Evolutionary conservation across 2,113 vertebrate species (phyloP), one percentile per base, ranked within the genome.

Genomic region (Emydura subglobosa): DNA sequence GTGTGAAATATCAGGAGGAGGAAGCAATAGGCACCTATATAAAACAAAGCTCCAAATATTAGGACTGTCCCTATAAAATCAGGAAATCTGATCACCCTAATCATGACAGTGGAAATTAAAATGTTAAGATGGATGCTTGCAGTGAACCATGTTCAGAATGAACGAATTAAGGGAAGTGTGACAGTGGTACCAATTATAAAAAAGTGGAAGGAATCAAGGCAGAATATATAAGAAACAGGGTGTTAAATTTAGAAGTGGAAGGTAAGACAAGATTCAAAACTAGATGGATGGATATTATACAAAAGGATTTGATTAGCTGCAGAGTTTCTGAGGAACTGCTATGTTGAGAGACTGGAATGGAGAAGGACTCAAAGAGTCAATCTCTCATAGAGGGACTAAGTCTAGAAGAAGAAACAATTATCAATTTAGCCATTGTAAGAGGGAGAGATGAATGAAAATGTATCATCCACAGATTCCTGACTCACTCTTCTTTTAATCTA

Each of bases 371-470:
- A 34, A n/a, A 34, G 16, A 68, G 31, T 16, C 13, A 2, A 68
- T 13, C 34, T n/a, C 61, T 68, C 61, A 68, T 68, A 68, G 61
- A 16, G 13, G 61, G 61, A n/a, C 16, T 4, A 68, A 61, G 59
- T 10, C 25, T 59, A 68, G 34, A 31, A 68, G 61, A 31, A 65
- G 29, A 34, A 31, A 25, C 29, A 34, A 7, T 14, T 68, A 68
- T 47, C 78, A 89, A 93, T 93, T 95, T 92, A 91, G 25, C 24
- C 53, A 89, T 19, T 17, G 22, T 50, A 42, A 82, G 42, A 94
- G 39, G 76, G 92, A 90, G 11, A 53, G 12, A 24, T 91, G 50
- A 74, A 74, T 88, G 81, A 95, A 94, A 87, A 8, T 5, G 65
- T 4, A 1, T 5, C 27, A 11, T 51, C 31, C 81, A 72, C 89